Percentiles rank a stretch among this genome's conserved stretches.
Conservation (phyloP, 1,140 invertebrate species). For the Saccostrea cuccullata region DNA sequence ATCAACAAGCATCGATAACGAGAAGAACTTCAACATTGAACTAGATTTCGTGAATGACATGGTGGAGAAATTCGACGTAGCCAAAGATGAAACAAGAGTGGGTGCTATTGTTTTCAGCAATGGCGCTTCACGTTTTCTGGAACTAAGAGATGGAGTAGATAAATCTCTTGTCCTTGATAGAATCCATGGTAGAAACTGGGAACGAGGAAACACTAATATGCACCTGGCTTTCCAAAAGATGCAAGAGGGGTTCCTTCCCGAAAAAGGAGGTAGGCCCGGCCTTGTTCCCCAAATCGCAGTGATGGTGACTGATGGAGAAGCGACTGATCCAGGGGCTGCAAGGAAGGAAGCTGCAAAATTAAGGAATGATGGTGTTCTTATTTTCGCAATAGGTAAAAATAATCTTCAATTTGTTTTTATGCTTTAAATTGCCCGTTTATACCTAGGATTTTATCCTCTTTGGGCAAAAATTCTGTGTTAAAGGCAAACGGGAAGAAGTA, state of each 20-base stretch:
- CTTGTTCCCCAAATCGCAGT: slow-evolving; percentile 40
- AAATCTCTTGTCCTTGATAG: background rate
- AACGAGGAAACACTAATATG: slow-evolving; percentile 34
- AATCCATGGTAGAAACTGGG: background rate
- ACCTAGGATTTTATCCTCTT: no score
- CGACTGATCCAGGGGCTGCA: background rate
- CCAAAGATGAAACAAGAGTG: slow-evolving; percentile 44
- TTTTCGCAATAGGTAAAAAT: slow-evolving; percentile 41
- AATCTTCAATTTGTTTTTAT: background rate
- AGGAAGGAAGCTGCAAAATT: background rate
- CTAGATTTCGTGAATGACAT: slow-evolving; percentile 45
- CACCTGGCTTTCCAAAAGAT: slow-evolving; percentile 36
- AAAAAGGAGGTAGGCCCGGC: slow-evolving; percentile 1
- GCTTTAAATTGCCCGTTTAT: no score
- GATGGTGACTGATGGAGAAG: slow-evolving; percentile 32
- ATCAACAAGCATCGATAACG: slow-evolving; percentile 22
- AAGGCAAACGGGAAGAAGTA: no score
- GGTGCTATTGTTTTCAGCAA: slow-evolving; percentile 44
- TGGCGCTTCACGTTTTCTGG: background rate
- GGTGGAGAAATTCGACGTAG: slow-evolving; percentile 27
- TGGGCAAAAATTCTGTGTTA: no score
- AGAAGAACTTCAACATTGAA: slow-evolving; percentile 46
- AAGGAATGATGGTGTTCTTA: slow-evolving; percentile 8
- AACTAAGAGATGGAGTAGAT: background rate
- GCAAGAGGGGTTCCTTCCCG: background rate